Evolutionary conservation across 2,888 invertebrate species (phyloP).

Genomic region (Cephus nigrinus): DNA sequence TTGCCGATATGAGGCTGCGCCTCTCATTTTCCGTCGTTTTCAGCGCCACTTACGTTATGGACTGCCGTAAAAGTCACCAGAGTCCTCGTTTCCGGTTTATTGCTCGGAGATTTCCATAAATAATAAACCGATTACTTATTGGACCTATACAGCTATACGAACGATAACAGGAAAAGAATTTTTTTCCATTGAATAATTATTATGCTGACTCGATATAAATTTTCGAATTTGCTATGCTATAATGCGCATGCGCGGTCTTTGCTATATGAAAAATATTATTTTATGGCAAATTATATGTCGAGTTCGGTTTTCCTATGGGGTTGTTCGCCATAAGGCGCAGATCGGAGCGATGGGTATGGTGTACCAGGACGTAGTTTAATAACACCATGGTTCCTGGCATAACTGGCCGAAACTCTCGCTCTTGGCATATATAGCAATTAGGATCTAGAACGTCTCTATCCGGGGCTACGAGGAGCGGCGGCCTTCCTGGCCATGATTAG

Average conservation of each 20-base stretch:
- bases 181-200: neutral
- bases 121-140: neutral
- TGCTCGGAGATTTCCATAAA: neutral
- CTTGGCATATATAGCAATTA: slow-evolving; percentile 54
- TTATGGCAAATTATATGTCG: neutral
- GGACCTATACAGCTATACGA: neutral
- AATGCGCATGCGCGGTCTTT: neutral
- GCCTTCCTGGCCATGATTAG: slow-evolving; percentile 57
- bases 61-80: neutral
- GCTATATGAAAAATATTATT: neutral
- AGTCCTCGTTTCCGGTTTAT: neutral
- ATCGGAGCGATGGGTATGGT: neutral
- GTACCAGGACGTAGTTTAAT: slow-evolving; percentile 34
- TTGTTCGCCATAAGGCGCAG: slow-evolving; percentile 15
- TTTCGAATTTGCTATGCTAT: neutral
- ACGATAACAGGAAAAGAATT: neutral
- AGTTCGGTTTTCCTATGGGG: slow-evolving; percentile 4
- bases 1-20: neutral
- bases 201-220: neutral
- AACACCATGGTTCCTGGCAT: slow-evolving; percentile 42
- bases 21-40: neutral
- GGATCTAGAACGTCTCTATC: slow-evolving; percentile 57
- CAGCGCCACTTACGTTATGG: neutral
- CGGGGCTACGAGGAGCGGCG: slow-evolving; percentile 39
- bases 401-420: slow-evolving; percentile 38